Percentiles rank a stretch among this genome's conserved stretches.
These are phyloP conservation scores for Ecliptopera silaceata DNA, from an alignment of 2,888 invertebrate genomes.

Conservation along the genomic window DNA sequence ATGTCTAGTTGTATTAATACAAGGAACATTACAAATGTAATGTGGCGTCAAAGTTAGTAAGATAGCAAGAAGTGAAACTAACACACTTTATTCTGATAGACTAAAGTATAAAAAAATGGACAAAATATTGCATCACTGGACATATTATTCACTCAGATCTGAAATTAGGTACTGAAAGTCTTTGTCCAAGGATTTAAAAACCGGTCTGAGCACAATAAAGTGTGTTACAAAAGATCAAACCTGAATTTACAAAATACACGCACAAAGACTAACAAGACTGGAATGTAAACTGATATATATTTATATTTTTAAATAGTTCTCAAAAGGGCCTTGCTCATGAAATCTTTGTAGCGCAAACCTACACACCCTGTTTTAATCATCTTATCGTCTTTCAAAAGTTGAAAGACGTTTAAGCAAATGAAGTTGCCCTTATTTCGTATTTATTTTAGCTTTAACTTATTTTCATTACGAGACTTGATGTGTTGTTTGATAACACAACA, in stretches of 20 bases:
- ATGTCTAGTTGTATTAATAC: conserved; percentile 19
- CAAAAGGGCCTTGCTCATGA: conserved; percentile 27
- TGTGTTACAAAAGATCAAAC: conserved; percentile 12
- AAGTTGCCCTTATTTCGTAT: no score
- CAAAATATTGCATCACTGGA: no score
- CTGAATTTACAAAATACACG: conserved; percentile 25
- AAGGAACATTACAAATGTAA: conserved; percentile 19
- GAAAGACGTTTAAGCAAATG: no score
- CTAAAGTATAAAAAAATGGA: not conserved
- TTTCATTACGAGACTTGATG: no score
- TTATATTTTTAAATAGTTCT: conserved; percentile 32
- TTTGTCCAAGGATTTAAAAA: not conserved
- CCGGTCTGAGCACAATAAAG: conserved; percentile 5
- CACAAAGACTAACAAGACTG: conserved; percentile 33
- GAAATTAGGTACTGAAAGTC: no score
- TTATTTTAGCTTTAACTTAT: no score
- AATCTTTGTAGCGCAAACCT: conserved; percentile 3
- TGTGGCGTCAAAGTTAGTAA: conserved; percentile 9
- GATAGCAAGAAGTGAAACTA: conserved; percentile 9
- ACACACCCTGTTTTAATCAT: no score
- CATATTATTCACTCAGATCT: no score
- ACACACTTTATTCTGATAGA: not conserved
- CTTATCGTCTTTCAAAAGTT: no score
- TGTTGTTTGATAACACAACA: not conserved
- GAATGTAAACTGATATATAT: conserved; percentile 44